A percentile compares a stretch with the other conserved stretches of the same genome.
phyloP scores from a whole-genome alignment of 2,888 invertebrate genomes.

The Temnothorax rugatulus region DNA sequence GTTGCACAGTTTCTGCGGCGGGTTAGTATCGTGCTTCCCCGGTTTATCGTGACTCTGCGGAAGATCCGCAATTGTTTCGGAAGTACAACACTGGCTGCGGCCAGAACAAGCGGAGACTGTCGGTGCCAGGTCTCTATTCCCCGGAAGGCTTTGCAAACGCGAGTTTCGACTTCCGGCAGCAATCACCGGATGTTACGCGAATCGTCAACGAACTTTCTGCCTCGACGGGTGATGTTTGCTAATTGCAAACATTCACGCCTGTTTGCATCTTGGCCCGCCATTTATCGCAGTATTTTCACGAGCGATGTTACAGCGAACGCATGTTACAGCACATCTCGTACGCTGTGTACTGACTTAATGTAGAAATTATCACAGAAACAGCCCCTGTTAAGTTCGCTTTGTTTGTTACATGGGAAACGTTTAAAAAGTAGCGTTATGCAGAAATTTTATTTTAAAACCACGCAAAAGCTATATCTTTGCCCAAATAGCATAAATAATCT shows the following conservation, averaged over 20 bases:
- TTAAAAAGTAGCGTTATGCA: background rate
- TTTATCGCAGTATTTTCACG: conserved; percentile 37
- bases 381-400: background rate
- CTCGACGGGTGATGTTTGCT: conserved; percentile 52
- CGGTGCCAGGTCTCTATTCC: conserved; percentile 52
- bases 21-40: conserved; percentile 41
- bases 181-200: conserved; percentile 63
- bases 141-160: conserved; percentile 53
- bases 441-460: background rate
- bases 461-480: background rate
- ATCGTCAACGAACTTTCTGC: conserved; percentile 64
- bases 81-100: conserved; percentile 57
- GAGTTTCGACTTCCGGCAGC: conserved; percentile 59
- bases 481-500: conserved; percentile 5
- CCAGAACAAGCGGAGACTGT: conserved; percentile 39
- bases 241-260: conserved; percentile 47
- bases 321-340: background rate
- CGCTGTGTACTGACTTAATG: background rate
- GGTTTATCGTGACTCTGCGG: conserved; percentile 54
- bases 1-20: conserved; percentile 21
- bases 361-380: background rate
- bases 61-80: conserved; percentile 63
- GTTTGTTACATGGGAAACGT: background rate
- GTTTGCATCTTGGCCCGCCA: conserved; percentile 34
- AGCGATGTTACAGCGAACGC: background rate